Base-by-base conservation (phyloP, 1,140 invertebrate species). In the Stratiolaelaps scimitus region DNA sequence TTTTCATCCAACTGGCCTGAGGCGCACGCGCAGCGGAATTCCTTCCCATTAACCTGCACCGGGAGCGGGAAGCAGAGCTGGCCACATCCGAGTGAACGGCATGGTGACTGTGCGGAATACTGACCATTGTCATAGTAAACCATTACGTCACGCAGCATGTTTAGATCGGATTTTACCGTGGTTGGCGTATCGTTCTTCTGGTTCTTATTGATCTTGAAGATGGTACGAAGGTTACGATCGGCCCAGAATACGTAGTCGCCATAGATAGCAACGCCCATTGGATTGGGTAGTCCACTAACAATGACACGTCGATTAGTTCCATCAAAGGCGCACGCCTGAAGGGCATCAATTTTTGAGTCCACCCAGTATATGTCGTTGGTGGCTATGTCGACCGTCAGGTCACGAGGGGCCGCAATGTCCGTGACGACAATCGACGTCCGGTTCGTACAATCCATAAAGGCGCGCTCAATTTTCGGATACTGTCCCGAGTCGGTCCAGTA, bases 401-500 rank as follows among this genome's bases (percentile, higher is more conserved):
- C 93, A 64, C 87, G 80, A 0, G 95, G 95, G 71, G 87, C 86
- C 34, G 84, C 88, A 47, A 98, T 90, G 10, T 89, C 89, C 1
- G 86, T 86, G 0, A 86, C 88, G 0, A 98, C 88, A 30, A 98
- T 80, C 0, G 88, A 85, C 26, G 80, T 83, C 82, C 91, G 89
- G 70, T 89, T 87, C 20, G 82, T 83, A 2, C 92, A 93, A 73
- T 98, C 92, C 1, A 98, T 77, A 70, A 85, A 83, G 0, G 90
- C 83, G 73, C 88, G 87, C 2, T 92, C 91, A 48, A 98, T 95
- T 70, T 88, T 83, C 0, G 94, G 93, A 76, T 92, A 92, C 73
- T 97, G 93, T 0, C 94, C 94, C 72, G 93, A 92, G 76, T 98
- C 94, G 67, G 96, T 92, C 94, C 94, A 98, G 74, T 96, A 97